Evolutionary conservation across 2,113 vertebrate genomes (phyloP).

Genomic region (Salvelinus sp.): DNA sequence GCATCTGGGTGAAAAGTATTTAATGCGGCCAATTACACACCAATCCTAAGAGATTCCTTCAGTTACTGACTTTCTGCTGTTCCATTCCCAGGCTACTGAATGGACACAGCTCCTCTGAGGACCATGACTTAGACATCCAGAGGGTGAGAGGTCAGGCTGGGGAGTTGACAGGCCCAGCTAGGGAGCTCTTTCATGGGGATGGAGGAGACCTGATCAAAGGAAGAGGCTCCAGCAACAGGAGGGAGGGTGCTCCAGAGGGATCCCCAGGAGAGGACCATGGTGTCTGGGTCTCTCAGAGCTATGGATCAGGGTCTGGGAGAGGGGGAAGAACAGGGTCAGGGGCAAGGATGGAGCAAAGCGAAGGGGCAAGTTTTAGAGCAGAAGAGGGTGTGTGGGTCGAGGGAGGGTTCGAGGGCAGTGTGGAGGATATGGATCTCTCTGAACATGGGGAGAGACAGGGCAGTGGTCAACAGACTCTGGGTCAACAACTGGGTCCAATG

Average conservation of each 20-base stretch:
- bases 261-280: neutral
- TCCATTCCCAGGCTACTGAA: conserved; percentile 58
- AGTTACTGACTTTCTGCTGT: neutral
- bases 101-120: conserved; percentile 28
- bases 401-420: neutral
- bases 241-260: neutral
- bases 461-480: neutral
- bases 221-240: neutral
- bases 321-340: conserved; percentile 16
- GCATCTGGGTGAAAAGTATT: no score
- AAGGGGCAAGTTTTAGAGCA: neutral
- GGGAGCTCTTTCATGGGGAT: neutral
- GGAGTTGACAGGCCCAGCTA: neutral
- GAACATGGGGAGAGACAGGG: no score
- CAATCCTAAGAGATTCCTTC: neutral
- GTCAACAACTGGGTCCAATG: neutral
- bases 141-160: neutral
- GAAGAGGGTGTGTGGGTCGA: conserved; percentile 1
- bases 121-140: conserved; percentile 20
- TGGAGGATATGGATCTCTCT: neutral
- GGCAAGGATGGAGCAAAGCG: conserved; percentile 4
- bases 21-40: no score
- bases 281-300: neutral
- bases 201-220: neutral
- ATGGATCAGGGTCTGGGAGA: neutral